Conservation (phyloP, 2,797 vertebrate species). For the Amphiprion clarkii region DNA sequence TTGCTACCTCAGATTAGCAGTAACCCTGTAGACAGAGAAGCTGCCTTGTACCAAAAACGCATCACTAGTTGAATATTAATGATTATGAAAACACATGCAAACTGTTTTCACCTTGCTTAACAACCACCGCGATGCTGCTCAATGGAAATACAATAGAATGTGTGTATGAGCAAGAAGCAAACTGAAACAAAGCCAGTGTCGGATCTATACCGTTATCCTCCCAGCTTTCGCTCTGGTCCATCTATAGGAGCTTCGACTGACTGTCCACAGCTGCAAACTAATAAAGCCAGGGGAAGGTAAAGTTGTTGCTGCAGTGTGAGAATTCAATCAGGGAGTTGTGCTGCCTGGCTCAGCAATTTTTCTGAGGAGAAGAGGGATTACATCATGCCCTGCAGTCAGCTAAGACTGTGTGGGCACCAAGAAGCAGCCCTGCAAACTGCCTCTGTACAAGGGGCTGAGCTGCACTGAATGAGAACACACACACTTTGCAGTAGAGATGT, state of each 20-base stretch:
- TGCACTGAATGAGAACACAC: constrained; percentile 19
- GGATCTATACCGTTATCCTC: neutral
- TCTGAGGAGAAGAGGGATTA: constrained; percentile 61
- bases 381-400: constrained; percentile 66
- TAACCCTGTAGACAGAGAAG: neutral
- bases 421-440: constrained; percentile 36
- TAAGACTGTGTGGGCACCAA: constrained; percentile 45
- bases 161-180: neutral
- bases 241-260: neutral
- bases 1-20: neutral
- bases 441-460: constrained; percentile 15
- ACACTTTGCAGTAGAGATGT: neutral
- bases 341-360: constrained; percentile 72
- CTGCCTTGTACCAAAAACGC: neutral
- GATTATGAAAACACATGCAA: neutral
- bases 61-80: neutral
- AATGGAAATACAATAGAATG: neutral
- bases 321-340: constrained; percentile 53
- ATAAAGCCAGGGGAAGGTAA: constrained; percentile 31
- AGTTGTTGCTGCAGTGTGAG: constrained; percentile 60
- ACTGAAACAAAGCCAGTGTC: neutral
- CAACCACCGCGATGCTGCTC: neutral
- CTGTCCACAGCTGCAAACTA: constrained; percentile 34
- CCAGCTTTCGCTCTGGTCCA: neutral
- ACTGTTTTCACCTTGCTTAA: neutral